Evolutionary conservation across 2,113 vertebrate genomes (phyloP).

Genomic region (Ciconia stormi): DNA sequence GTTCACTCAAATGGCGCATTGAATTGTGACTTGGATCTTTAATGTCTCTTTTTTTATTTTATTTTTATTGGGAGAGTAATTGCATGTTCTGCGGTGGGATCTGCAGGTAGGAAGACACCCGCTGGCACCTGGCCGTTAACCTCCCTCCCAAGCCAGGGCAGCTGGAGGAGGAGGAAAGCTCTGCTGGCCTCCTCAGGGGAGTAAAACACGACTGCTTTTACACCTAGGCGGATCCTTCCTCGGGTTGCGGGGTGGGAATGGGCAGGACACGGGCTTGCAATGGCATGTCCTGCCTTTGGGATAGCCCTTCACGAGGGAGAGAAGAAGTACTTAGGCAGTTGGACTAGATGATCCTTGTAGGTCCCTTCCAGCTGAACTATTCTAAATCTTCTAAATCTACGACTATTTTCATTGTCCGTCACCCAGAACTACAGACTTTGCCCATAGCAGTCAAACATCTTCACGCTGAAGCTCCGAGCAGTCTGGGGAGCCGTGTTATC

Average conservation of each 20-base stretch:
- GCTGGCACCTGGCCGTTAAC: background rate
- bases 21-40: background rate
- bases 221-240: background rate
- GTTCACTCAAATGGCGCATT: background rate
- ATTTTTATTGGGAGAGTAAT: background rate
- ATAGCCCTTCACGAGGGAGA: accelerated
- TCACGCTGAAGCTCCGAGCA: accelerated
- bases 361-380: background rate
- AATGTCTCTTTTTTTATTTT: background rate
- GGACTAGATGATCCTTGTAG: background rate
- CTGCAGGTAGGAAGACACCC: background rate
- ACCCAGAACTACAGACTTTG: background rate
- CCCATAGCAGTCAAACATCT: background rate
- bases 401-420: background rate
- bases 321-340: background rate
- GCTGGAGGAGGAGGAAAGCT: background rate
- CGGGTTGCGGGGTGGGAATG: background rate
- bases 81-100: background rate
- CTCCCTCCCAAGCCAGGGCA: background rate
- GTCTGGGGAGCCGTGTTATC: background rate
- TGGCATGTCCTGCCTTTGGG: background rate
- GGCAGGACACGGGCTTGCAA: background rate
- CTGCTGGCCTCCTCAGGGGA: background rate
- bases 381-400: background rate
- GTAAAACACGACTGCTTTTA: background rate